Evolutionary conservation across 2,888 invertebrate genomes (phyloP), one percentile per base, ranked within the genome.

Genomic region (Gonocerus acuteangulatus): DNA sequence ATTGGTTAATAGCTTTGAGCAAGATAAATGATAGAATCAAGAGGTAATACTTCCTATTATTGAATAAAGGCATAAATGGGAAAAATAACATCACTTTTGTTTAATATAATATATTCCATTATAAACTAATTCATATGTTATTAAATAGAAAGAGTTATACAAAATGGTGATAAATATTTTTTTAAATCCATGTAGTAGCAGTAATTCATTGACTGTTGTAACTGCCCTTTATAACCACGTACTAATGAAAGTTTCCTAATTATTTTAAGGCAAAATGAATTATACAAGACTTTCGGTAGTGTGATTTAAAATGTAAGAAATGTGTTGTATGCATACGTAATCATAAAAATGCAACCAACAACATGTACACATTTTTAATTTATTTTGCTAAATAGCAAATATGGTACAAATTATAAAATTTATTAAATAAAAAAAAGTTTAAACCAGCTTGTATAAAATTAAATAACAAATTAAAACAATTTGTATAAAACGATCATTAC

Each of bases 381-480:
- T 36, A 34, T 34, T 51, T 51, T 34, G 51, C 51, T 27, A 15
- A 19, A 34, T 16, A 51, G 51, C 51, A 51, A 51, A 34, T 36
- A 7, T 15, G 36, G 36, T 51, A 51, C 36, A 51, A 23, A 57
- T 47, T 45, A 57, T 47, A 27, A 45, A 23, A 57, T 23, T 57
- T 47, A n/a, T 57, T 45, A 45, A 57, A 57, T 19, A 27, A 47
- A 44, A 16, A 44, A 16, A 32, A 13, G 23, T 57, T 44, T 45
- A 57, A 57, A n/a, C 32, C 47, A 57, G 32, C 22, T 13, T 32
- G 23, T 47, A 57, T 45, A 57, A 57, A 57, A 57, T 57, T 57
- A 57, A 57, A 47, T 47, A 57, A 57, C 45, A 57, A 57, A 47
- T 27, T 45, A 57, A 57, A 57, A 54, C 54, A 42, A 54, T 54